Evolutionary conservation across 2,797 vertebrate genomes (phyloP).

Genomic region (Lophotriccus pileatus): DNA sequence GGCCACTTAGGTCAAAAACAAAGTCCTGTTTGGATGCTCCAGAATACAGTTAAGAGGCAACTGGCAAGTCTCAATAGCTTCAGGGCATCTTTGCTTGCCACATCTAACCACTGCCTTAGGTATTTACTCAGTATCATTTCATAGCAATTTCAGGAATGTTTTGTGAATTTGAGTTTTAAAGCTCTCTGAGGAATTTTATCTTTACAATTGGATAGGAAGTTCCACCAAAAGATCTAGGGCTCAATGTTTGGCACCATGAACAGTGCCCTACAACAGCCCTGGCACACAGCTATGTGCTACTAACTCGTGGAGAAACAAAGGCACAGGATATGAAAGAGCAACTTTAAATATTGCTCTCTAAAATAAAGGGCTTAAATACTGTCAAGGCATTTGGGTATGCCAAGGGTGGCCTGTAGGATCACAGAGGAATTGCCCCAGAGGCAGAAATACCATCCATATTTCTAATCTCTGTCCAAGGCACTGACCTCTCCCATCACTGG

Average conservation of each 20-base stretch:
- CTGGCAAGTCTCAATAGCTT: neutral
- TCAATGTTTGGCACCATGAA: neutral
- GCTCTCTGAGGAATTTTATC: neutral
- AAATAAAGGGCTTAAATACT: neutral
- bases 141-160: constrained; percentile 39
- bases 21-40: neutral
- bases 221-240: neutral
- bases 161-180: neutral
- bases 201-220: neutral
- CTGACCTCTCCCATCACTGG: neutral
- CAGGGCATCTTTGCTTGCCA: constrained; percentile 32
- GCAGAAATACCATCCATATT: constrained; percentile 48
- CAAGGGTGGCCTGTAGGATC: neutral
- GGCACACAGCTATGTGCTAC: neutral
- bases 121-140: neutral
- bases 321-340: neutral
- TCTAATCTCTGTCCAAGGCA: neutral
- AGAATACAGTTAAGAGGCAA: neutral
- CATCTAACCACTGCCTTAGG: constrained; percentile 18
- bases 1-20: neutral
- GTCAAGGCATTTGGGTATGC: neutral
- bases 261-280: neutral
- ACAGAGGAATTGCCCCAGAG: constrained; percentile 21
- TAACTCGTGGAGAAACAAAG: neutral
- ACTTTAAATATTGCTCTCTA: neutral